Conservation (phyloP, 2,888 invertebrate species). For the Osedax frankpressi region DNA sequence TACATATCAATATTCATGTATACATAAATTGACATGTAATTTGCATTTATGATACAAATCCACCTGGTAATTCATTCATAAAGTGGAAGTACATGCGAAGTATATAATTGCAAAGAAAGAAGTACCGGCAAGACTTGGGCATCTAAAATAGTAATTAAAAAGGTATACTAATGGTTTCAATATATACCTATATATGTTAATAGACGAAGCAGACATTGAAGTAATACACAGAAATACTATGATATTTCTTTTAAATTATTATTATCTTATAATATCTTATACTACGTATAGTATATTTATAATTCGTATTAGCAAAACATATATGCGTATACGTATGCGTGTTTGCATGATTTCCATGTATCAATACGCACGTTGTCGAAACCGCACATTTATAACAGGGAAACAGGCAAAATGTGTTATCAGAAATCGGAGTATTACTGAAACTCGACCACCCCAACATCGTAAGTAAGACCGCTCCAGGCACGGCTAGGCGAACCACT, state of each 20-base stretch:
- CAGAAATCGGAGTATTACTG: constrained; percentile 39
- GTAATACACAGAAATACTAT: too few species aligned
- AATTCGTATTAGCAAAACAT: not conserved
- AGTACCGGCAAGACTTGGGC: not conserved
- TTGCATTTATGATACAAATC: too few species aligned
- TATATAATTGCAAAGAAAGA: constrained; percentile 2
- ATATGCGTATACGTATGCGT: not conserved
- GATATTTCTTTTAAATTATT: too few species aligned
- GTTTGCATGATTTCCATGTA: not conserved
- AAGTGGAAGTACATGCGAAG: constrained; percentile 5
- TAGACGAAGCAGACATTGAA: too few species aligned
- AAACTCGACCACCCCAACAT: constrained; percentile 36
- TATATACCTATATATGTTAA: not conserved
- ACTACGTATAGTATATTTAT: not conserved
- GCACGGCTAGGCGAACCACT: not conserved
- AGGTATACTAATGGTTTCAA: not conserved
- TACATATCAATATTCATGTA: too few species aligned
- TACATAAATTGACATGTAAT: too few species aligned
- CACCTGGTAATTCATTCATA: too few species aligned
- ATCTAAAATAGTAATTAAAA: not conserved
- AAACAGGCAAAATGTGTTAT: constrained; percentile 35
- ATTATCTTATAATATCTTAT: too few species aligned
- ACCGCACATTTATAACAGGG: constrained; percentile 28
- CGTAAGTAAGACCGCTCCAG: constrained; percentile 29
- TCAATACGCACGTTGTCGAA: too few species aligned